Conservation (phyloP, 2,888 invertebrate genomes). For the Lissonota sp. region DNA sequence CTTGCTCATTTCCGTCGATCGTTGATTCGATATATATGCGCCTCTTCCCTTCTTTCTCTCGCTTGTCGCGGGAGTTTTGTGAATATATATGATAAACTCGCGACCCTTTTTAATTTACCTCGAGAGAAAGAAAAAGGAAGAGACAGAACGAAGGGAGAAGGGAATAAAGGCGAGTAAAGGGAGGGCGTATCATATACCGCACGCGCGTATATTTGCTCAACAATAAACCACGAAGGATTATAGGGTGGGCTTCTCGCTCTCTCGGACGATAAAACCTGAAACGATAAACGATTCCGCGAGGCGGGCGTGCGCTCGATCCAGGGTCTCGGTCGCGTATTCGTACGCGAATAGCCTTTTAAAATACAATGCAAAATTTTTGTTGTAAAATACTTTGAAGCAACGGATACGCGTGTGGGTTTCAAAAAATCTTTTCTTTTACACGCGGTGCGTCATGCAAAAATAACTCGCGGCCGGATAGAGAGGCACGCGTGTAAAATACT, state of each 20-base stretch:
- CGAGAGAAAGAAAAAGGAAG: slow-evolving; percentile 28
- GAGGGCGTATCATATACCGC: slow-evolving; percentile 55
- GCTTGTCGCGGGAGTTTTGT: slow-evolving; percentile 62
- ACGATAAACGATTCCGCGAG: slow-evolving; percentile 58
- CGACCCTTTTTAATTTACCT: slow-evolving; percentile 70
- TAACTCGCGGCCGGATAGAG: no score
- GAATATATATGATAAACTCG: slow-evolving; percentile 60
- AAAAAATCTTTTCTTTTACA: no score
- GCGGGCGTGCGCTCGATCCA: slow-evolving; percentile 15
- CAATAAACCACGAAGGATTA: slow-evolving; percentile 63
- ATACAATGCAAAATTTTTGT: slow-evolving; percentile 17
- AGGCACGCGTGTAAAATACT: no score
- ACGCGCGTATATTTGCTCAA: slow-evolving; percentile 61
- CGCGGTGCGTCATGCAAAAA: no score
- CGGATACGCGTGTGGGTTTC: no score
- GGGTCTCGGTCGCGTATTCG: slow-evolving; percentile 45
- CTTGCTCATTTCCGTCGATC: slow-evolving; percentile 62
- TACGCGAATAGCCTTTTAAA: slow-evolving; percentile 13
- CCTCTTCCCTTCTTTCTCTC: slow-evolving; percentile 22
- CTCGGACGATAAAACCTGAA: slow-evolving; percentile 59
- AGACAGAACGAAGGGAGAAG: not conserved
- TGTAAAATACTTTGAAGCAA: not conserved
- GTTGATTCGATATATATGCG: slow-evolving; percentile 37
- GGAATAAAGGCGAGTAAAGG: slow-evolving; percentile 12
- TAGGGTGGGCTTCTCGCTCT: slow-evolving; percentile 44